Evolutionary conservation across 2,888 invertebrate genomes (phyloP).

Genomic region (Morinoia aosen): DNA sequence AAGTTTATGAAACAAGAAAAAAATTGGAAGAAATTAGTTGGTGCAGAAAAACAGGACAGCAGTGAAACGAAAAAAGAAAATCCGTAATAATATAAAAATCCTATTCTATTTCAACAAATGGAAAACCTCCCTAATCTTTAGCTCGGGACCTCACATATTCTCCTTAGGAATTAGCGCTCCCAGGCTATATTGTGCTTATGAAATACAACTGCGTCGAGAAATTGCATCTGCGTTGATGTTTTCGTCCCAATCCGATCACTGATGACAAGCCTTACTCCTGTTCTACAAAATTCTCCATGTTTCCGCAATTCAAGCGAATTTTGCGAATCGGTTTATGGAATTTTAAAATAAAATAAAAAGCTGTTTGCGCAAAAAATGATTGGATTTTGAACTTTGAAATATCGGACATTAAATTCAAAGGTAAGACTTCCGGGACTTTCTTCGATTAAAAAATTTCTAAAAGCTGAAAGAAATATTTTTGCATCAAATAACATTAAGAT

Average conservation of each 20-base stretch:
- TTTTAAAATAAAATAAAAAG: not conserved
- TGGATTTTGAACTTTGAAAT: not conserved
- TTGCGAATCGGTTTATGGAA: not conserved
- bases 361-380: not conserved
- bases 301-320: not conserved
- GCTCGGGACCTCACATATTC: no score
- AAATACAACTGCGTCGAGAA: no score
- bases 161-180: no score
- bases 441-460: not conserved
- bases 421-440: not conserved
- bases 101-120: no score
- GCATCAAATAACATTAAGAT: not conserved
- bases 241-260: not conserved
- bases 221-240: not conserved
- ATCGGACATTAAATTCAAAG: not conserved
- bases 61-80: no score
- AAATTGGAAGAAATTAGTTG: no score
- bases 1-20: no score
- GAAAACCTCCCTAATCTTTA: no score
- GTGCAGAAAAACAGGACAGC: no score
- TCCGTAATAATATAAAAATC: no score
- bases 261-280: not conserved
- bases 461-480: not conserved
- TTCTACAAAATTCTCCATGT: not conserved
- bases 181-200: no score